phyloP scores from a whole-genome alignment of 2,113 vertebrate species.

The Hyla sarda region DNA sequence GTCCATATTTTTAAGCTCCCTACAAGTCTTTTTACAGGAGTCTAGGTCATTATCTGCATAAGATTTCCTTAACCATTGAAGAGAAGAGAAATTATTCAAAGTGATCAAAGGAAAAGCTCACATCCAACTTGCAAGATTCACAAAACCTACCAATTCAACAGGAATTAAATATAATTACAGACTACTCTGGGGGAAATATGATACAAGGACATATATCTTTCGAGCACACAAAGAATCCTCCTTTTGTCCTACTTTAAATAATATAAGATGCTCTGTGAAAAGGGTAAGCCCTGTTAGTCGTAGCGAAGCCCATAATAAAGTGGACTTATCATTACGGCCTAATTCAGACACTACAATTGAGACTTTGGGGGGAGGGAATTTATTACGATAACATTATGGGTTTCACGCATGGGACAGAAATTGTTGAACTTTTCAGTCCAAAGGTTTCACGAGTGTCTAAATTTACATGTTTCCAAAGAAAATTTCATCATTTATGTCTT shows the following conservation, averaged over 20 bases:
- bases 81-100: neutral
- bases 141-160: neutral
- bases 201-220: neutral
- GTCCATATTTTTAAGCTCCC: neutral
- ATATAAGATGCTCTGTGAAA: neutral
- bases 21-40: neutral
- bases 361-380: neutral
- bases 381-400: conserved; percentile 21
- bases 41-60: neutral
- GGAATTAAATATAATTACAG: conserved; percentile 29
- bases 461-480: neutral
- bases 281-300: neutral
- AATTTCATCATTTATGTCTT: neutral
- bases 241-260: conserved; percentile 39
- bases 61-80: neutral
- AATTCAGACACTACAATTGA: neutral
- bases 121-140: neutral
- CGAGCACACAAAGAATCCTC: conserved; percentile 7
- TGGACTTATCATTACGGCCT: neutral
- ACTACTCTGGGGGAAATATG: neutral
- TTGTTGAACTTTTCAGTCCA: neutral
- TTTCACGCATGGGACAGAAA: neutral
- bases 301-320: neutral
- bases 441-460: neutral
- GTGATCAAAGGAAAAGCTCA: conserved; percentile 8